Evolutionary conservation across 2,797 vertebrate species (phyloP).

Genomic region (Anguilla anguilla): DNA sequence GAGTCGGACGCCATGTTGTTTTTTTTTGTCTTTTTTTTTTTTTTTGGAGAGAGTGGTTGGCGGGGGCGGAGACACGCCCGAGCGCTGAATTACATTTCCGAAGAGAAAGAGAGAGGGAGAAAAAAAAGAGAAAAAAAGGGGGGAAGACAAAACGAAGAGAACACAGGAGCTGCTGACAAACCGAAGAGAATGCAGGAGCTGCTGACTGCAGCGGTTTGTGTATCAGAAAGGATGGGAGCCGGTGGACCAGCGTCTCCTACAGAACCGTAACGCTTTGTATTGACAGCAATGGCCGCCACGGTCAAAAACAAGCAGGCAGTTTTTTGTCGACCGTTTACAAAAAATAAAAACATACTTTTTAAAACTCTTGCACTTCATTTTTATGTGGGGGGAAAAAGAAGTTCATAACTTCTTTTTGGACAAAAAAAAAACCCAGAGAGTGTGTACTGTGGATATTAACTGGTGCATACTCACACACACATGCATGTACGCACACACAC

Average conservation of each 20-base stretch:
- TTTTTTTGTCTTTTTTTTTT: too few species aligned
- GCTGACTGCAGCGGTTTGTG: background rate
- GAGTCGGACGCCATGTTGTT: background rate
- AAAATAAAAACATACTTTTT: background rate
- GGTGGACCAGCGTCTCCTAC: background rate
- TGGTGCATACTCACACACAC: too few species aligned
- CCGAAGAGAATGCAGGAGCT: background rate
- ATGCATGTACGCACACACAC: too few species aligned
- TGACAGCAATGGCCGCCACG: background rate
- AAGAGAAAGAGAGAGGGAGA: background rate
- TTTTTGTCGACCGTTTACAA: background rate
- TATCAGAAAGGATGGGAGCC: background rate
- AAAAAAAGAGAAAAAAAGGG: background rate
- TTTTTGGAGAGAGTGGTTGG: background rate
- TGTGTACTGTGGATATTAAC: too few species aligned
- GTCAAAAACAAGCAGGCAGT: conserved; percentile 5
- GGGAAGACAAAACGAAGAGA: background rate
- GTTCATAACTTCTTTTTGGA: background rate
- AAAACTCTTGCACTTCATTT: background rate
- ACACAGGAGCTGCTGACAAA: background rate
- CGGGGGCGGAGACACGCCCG: background rate
- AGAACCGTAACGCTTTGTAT: conserved; percentile 19
- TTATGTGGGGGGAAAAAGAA: background rate
- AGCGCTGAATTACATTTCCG: background rate
- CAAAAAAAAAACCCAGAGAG: too few species aligned